Percentiles rank a stretch among this genome's conserved stretches.
Conservation (phyloP, 2,113 vertebrate species). For the Irena cyanogastra region DNA sequence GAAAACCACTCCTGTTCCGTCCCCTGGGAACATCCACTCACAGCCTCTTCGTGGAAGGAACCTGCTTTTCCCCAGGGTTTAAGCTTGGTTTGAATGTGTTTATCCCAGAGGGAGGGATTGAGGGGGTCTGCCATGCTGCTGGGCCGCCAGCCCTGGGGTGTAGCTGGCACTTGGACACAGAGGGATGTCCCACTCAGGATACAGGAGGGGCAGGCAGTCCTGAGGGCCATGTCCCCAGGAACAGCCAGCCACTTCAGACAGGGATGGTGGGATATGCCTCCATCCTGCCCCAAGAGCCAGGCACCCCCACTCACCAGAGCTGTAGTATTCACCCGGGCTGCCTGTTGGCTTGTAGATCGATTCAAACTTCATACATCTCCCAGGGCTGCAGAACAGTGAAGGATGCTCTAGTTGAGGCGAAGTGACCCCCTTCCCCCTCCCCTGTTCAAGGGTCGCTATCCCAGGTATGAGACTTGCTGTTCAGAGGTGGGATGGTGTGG, state of each 20-base stretch:
- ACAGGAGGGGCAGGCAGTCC: not conserved
- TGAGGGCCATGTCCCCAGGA: not conserved
- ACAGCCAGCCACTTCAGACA: not conserved
- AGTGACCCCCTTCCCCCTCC: not conserved
- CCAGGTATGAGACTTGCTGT: not conserved
- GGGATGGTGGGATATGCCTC: not conserved
- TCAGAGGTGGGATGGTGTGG: not conserved
- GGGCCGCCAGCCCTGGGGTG: not conserved
- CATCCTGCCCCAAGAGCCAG: rapidly evolving
- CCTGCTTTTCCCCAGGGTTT: not conserved
- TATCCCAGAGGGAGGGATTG: not conserved
- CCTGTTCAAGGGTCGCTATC: rapidly evolving
- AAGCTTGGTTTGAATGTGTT: not conserved
- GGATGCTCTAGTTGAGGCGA: not conserved
- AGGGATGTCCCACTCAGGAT: not conserved
- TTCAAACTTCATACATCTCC: not conserved
- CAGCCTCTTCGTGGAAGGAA: not conserved
- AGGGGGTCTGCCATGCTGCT: rapidly evolving
- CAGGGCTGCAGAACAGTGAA: not conserved
- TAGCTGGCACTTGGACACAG: not conserved
- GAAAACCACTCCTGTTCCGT: not conserved
- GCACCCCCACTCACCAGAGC: not conserved
- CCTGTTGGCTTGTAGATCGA: not conserved
- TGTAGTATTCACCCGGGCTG: not conserved
- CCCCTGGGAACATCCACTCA: not conserved